Evolutionary conservation across 2,888 invertebrate genomes (phyloP).

Genomic region (Hydrotaea cyrtoneurina): DNA sequence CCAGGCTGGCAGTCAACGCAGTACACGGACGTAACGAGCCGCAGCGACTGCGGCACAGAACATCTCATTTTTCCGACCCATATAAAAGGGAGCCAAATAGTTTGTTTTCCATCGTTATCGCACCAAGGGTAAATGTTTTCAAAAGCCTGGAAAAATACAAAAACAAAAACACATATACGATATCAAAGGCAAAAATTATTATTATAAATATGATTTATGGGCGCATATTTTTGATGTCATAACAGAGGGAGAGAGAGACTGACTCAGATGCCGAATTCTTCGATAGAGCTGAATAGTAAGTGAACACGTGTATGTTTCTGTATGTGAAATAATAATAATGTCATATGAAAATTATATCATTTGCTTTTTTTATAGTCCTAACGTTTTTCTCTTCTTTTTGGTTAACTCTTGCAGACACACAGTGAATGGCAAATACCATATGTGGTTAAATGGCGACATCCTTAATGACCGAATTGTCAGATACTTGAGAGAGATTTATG

Average conservation of each 20-base stretch:
- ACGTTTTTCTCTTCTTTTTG: neutral
- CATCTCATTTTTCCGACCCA: neutral
- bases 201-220: slow-evolving; percentile 46
- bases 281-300: neutral
- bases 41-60: neutral
- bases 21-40: too few species aligned
- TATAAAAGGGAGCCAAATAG: neutral
- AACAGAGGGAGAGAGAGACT: neutral
- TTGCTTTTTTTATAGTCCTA: slow-evolving; percentile 4
- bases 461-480: slow-evolving; percentile 36
- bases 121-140: slow-evolving; percentile 13
- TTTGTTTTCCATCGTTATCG: slow-evolving; percentile 12
- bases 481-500: slow-evolving; percentile 53
- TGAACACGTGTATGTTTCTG: neutral
- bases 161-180: neutral
- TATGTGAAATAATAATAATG: slow-evolving; percentile 29
- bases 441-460: neutral
- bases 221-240: slow-evolving; percentile 39
- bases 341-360: slow-evolving; percentile 37
- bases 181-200: slow-evolving; percentile 42
- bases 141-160: slow-evolving; percentile 15
- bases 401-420: neutral
- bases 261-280: neutral
- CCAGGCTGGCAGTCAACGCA: neutral
- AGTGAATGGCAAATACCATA: neutral